These are phyloP conservation scores for Muschampia plurimacula DNA, from an alignment of 2,888 invertebrate genomes.

Conservation along the genomic window DNA sequence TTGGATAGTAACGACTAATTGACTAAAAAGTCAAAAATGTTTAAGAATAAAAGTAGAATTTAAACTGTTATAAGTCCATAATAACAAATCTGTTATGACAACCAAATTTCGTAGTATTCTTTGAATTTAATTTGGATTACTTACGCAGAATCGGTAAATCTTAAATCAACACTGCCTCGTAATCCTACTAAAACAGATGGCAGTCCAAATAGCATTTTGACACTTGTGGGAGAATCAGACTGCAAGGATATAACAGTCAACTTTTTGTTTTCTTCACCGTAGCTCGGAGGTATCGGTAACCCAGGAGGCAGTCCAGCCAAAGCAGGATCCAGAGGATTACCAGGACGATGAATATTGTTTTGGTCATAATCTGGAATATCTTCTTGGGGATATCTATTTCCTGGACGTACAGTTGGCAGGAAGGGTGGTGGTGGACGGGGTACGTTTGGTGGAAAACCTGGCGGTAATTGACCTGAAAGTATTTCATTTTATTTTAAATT, in stretches of 20 bases:
- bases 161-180: conserved; percentile 94
- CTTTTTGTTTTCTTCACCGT: conserved; percentile 73
- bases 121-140: conserved; percentile 53
- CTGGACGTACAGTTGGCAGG: conserved; percentile 80
- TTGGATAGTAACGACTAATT: no score
- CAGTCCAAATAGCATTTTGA: conserved; percentile 93
- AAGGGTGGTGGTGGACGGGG: conserved; percentile 58
- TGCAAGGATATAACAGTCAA: conserved; percentile 87
- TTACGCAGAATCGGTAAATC: conserved; percentile 93
- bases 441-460: conserved; percentile 53
- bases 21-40: no score
- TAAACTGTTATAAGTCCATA: no score
- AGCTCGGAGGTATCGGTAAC: conserved; percentile 59
- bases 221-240: conserved; percentile 91
- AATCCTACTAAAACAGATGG: conserved; percentile 93
- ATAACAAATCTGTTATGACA: no score
- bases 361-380: conserved; percentile 67
- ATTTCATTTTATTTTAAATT: background rate
- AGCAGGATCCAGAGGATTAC: conserved; percentile 55
- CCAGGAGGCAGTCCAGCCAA: conserved; percentile 59
- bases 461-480: conserved; percentile 61
- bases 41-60: no score
- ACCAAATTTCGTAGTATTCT: background rate
- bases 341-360: conserved; percentile 69
- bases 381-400: conserved; percentile 70